Evolutionary conservation across 2,113 vertebrate genomes (phyloP).

Genomic region (Capra hircus): DNA sequence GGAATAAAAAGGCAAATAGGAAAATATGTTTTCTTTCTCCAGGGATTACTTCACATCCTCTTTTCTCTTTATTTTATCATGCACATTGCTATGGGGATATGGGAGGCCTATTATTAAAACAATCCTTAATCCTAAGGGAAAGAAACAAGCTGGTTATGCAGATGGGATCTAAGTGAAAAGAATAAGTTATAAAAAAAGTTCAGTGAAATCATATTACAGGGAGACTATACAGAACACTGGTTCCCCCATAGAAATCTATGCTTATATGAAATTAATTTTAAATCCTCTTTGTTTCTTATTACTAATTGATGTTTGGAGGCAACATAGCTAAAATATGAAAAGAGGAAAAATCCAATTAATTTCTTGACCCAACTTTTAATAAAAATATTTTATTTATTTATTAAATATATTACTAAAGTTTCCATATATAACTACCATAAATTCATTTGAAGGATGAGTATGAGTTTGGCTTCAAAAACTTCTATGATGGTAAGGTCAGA

Average conservation of each 20-base stretch:
- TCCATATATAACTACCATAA: neutral
- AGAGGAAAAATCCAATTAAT: neutral
- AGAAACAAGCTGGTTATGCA: conserved; percentile 77
- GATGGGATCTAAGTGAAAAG: conserved; percentile 70
- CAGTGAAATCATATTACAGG: conserved; percentile 22
- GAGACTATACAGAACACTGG: conserved; percentile 21
- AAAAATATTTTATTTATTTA: neutral
- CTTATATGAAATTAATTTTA: neutral
- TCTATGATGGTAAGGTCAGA: fast-evolving
- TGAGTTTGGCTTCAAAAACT: neutral
- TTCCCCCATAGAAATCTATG: neutral
- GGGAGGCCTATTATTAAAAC: conserved; percentile 77
- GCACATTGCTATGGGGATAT: conserved; percentile 64
- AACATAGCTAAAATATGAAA: neutral
- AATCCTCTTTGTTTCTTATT: neutral
- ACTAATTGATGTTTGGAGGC: neutral
- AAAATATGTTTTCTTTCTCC: conserved; percentile 75
- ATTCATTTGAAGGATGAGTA: neutral
- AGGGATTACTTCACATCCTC: conserved; percentile 59
- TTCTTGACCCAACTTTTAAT: neutral
- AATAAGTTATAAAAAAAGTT: conserved; percentile 52
- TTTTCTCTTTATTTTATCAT: conserved; percentile 73
- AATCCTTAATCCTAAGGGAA: conserved; percentile 75
- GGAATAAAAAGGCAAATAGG: conserved; percentile 68
- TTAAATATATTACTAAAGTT: neutral